Percentiles rank a stretch among this genome's conserved stretches.
phyloP scores from a whole-genome alignment of 2,113 vertebrate species.

The Canis aureus region DNA sequence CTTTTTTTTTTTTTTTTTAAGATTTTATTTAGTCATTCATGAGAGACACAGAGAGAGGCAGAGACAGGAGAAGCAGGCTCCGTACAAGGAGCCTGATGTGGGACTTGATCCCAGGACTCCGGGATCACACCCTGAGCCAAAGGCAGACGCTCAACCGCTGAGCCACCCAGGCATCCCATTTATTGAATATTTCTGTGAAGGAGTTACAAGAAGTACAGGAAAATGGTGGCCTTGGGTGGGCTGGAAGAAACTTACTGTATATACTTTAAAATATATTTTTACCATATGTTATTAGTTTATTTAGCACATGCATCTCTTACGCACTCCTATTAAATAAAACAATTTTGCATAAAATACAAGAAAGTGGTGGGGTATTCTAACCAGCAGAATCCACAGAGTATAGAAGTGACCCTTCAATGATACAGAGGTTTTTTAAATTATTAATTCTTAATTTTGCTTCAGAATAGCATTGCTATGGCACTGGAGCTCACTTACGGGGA shows the following conservation, averaged over 20 bases:
- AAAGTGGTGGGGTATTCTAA: background rate
- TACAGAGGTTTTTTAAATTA: background rate
- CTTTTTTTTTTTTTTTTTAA: too few relatives aligned
- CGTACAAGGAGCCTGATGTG: too few relatives aligned
- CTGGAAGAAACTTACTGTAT: background rate
- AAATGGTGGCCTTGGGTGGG: background rate
- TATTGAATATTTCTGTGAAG: background rate
- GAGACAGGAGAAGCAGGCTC: too few relatives aligned
- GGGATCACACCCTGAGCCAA: too few relatives aligned
- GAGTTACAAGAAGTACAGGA: background rate
- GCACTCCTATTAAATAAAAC: background rate
- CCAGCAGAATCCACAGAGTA: background rate
- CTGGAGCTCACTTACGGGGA: conserved; percentile 95
- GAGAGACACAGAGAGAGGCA: too few relatives aligned
- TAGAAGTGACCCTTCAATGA: background rate
- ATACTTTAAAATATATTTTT: background rate
- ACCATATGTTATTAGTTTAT: background rate
- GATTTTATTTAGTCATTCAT: too few relatives aligned
- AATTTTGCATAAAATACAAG: conserved; percentile 21
- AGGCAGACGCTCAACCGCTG: too few relatives aligned
- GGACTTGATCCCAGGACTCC: too few relatives aligned
- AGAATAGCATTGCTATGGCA: conserved; percentile 96
- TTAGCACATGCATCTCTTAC: background rate
- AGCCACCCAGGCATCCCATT: too few relatives aligned
- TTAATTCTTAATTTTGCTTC: conserved; percentile 28